Evolutionary conservation across 2,888 invertebrate species (phyloP).

Genomic region (Eurytoma adleriae): DNA sequence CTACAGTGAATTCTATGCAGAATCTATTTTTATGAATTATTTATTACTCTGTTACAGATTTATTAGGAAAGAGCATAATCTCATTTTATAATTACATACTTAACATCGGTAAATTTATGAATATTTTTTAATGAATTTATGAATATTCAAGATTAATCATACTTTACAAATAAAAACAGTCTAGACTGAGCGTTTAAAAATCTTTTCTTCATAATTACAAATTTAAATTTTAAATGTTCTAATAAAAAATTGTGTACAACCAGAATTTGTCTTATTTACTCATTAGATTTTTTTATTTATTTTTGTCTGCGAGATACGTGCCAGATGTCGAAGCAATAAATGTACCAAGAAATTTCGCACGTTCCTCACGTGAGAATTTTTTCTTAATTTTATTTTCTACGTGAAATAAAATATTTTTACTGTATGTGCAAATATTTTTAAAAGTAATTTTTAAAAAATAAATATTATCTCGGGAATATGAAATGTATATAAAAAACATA

Average conservation of each 20-base stretch:
- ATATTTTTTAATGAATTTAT: background rate
- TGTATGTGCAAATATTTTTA: too few relatives aligned
- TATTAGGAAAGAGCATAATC: background rate
- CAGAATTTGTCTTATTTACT: conserved; percentile 14
- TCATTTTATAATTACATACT: background rate
- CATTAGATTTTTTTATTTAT: conserved; percentile 21
- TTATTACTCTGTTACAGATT: background rate
- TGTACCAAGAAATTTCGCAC: conserved; percentile 2
- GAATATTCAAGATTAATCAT: background rate
- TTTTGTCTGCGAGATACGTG: conserved; percentile 6
- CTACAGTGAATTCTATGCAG: conserved; percentile 17
- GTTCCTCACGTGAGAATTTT: conserved; percentile 26
- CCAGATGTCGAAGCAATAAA: conserved; percentile 6
- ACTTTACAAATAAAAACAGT: background rate
- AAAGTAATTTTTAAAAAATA: conserved; percentile 1
- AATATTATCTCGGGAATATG: background rate
- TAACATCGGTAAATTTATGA: background rate
- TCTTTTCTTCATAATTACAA: background rate
- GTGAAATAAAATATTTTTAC: background rate
- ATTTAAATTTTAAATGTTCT: background rate
- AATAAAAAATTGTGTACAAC: background rate
- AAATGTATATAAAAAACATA: too few relatives aligned
- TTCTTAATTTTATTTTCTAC: conserved; percentile 28
- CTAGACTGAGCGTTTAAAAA: background rate
- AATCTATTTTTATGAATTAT: conserved; percentile 35